Evolutionary conservation across 2,797 vertebrate genomes (phyloP).

Genomic region (Rhabdophis nuchalis): DNA sequence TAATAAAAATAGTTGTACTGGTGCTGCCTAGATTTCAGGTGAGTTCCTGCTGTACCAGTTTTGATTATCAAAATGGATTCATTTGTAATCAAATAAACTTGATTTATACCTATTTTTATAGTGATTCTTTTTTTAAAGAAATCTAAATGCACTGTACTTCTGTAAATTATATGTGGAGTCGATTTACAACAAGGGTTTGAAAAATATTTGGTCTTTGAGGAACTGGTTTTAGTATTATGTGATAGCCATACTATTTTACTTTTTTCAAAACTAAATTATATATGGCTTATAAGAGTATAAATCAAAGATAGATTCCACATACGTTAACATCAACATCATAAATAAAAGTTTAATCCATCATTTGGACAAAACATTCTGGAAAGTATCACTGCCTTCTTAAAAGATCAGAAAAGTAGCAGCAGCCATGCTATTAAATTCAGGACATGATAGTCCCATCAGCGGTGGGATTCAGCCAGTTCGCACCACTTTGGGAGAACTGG

Average conservation of each 20-base stretch:
- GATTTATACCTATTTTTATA: background rate
- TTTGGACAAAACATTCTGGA: background rate
- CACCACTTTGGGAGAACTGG: too few species aligned
- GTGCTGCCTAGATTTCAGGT: background rate
- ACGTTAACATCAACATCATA: background rate
- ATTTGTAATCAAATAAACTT: background rate
- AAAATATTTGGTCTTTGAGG: background rate
- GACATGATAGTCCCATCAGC: background rate
- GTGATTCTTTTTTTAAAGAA: background rate
- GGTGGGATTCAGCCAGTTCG: too few species aligned
- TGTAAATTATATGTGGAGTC: background rate
- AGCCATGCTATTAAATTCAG: background rate
- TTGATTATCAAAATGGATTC: background rate
- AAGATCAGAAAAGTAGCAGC: background rate
- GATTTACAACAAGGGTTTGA: background rate
- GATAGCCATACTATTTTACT: background rate
- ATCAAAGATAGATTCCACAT: background rate
- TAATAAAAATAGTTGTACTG: background rate
- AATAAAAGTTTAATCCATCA: background rate
- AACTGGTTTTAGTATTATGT: background rate
- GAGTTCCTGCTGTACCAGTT: background rate
- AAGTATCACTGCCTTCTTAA: background rate
- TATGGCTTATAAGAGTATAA: background rate
- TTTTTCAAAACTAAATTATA: background rate
- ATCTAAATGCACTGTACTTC: background rate